Evolutionary conservation across 2,888 invertebrate genomes (phyloP), one percentile per base, ranked within the genome.

Genomic region (Drosophila cognata): DNA sequence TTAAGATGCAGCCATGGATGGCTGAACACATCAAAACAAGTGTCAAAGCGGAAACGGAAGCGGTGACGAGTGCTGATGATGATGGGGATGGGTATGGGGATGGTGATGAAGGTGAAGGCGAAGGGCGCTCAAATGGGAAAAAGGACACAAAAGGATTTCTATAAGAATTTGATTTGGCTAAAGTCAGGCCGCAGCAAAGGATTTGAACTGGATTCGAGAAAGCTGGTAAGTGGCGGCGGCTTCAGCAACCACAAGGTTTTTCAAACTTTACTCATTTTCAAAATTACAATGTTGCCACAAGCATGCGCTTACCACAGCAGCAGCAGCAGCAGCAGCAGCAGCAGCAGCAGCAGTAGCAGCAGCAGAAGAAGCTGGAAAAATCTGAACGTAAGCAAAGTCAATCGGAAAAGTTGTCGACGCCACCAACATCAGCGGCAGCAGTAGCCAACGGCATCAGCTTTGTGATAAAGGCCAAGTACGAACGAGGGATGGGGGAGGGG

Each of bases 251-350:
- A 86, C 87, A 86, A 83, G 90, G 84, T 84, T 87, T 87, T 90
- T 89, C 84, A 90, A 91, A 91, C 90, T 91, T 91, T 91, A 89
- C 91, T 91, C 91, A 91, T 91, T 91, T 91, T 91, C 91, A 90
- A 90, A 91, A 91, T 91, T 91, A 91, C 91, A 91, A 90, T 91
- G 90, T 91, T 88, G 81, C 91, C 90, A 77, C 83, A 85, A 89
- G 87, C 84, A 82, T 76, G 85, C 79, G 71, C 71, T 78, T 71
- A 88, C 86, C 81, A 68, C 81, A 82, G 64, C 73, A 77, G 18
- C 29, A 58, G 70, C 52, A 56, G 55, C 35, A 60, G 66, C 25
- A 43, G 61, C 43, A 57, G 63, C 61, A 71, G 16, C 0, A 41
- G n/a, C n/a, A 41, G 16, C 25, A 25, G 25, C 43, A 57, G 63